Base-by-base conservation (phyloP, 2,797 vertebrate species). In the Tadarida brasiliensis region DNA sequence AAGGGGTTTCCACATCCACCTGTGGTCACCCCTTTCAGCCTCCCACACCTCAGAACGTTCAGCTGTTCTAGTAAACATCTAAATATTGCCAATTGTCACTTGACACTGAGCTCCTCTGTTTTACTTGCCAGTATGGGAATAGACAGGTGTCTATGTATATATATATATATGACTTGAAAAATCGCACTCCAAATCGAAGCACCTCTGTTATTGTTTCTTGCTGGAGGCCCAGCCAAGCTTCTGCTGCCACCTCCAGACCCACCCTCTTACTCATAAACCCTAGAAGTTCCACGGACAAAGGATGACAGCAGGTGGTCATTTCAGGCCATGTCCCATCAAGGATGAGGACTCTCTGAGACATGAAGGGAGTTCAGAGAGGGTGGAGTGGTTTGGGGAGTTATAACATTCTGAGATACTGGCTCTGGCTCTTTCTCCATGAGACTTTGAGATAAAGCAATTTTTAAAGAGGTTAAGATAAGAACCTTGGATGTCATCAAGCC, bases 401-500 rank as follows among this genome's bases (percentile, higher is more conserved):
- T 11, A 49, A 22, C 65, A 51, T 87, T 93, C 51, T 74, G 47
- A n/a, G 44, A 80, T 84, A 57, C 28, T 65, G 73, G 26, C 61
- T 90, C n/a, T 84, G 65, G 33, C 19, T 93, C 30, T 83, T 95
- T 84, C 8, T 85, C 49, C n/a, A 82, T 19, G 26, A 80, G 39
- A 56, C 54, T 86, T 83, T 56, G 73, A 65, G 44, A 91, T 44
- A 30, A 61, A 70, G 28, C 59, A 70, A 84, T 92, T 84, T 95
- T 92, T 94, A 51, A 93, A 92, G 78, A 93, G 20, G 33, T 81
- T 73, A 85, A 87, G 33, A 51, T 54, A 82, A 81, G 71, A 90
- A 78, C 24, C 16, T 44, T 67, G 81, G 65, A 22, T 28, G 28
- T 35, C 54, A 74, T 49, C 15, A 24, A 61, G 19, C 11, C 51